Evolutionary conservation across 2,797 vertebrate species (phyloP).

Genomic region (Rhodeus uyekii): DNA sequence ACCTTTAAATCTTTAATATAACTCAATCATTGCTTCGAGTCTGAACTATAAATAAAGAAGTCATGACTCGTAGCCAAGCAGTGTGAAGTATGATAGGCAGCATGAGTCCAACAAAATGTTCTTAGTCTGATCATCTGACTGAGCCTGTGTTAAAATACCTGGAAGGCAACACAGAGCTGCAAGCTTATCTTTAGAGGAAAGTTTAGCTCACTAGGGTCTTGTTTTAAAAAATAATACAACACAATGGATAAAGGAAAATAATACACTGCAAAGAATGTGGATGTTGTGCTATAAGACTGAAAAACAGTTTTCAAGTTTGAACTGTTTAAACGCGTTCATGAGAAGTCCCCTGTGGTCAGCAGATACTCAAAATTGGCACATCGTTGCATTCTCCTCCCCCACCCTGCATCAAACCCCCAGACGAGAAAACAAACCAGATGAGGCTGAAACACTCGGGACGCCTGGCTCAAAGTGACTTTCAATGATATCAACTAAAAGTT

Average conservation of each 20-base stretch:
- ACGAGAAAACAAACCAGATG: conserved; percentile 41
- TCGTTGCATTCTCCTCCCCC: background rate
- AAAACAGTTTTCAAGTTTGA: conserved; percentile 35
- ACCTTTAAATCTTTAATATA: background rate
- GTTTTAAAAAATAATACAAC: background rate
- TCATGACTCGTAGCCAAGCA: background rate
- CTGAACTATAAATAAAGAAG: conserved; percentile 12
- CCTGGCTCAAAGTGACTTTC: background rate
- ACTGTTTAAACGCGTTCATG: conserved; percentile 17
- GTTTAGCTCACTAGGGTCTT: background rate
- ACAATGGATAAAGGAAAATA: background rate
- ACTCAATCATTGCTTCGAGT: background rate
- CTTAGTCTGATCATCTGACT: conserved; percentile 23
- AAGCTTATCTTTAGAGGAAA: background rate
- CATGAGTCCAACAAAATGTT: background rate
- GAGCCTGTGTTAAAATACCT: conserved; percentile 1
- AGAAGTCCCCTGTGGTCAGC: conserved; percentile 19
- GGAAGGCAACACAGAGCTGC: conserved; percentile 8
- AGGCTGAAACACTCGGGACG: background rate
- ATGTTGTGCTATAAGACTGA: background rate
- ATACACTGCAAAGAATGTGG: background rate
- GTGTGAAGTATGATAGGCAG: background rate
- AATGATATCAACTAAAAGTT: background rate
- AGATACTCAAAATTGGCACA: conserved; percentile 33
- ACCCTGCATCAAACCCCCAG: conserved; percentile 24